Conservation (phyloP, 2,797 vertebrate species). For the Melanotaenia pygmaea region DNA sequence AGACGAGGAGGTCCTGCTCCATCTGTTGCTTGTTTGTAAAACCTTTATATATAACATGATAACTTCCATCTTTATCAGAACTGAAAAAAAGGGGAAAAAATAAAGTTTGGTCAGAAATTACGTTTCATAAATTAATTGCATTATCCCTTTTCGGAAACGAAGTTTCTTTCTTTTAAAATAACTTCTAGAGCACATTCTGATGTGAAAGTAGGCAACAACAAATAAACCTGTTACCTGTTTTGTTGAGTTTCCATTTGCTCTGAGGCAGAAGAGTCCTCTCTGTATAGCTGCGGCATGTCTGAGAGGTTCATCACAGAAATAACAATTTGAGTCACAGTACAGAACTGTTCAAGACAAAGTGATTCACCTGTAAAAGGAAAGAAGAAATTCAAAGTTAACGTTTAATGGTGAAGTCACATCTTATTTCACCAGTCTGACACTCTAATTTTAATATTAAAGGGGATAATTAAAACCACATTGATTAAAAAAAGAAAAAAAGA, state of each 20-base stretch:
- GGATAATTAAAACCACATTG: not conserved
- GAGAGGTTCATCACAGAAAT: slow-evolving; percentile 72
- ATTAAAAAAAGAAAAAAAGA: not conserved
- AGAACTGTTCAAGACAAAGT: slow-evolving; percentile 55
- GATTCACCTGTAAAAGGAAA: slow-evolving; percentile 48
- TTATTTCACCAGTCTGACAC: not conserved
- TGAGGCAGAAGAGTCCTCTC: slow-evolving; percentile 28
- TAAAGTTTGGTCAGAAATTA: no score
- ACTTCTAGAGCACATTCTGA: not conserved
- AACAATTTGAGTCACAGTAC: slow-evolving; percentile 63
- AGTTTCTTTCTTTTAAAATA: not conserved
- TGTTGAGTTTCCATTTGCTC: slow-evolving; percentile 46
- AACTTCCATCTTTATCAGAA: slow-evolving; percentile 33
- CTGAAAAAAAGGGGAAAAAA: slow-evolving; percentile 18
- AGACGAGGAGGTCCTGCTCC: slow-evolving; percentile 29
- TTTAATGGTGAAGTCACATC: not conserved
- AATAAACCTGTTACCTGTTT: slow-evolving; percentile 44
- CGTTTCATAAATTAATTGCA: not conserved
- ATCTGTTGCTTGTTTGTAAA: slow-evolving; percentile 27
- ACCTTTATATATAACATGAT: slow-evolving; percentile 9
- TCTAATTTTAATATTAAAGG: not conserved
- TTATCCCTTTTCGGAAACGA: not conserved
- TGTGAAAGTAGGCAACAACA: not conserved
- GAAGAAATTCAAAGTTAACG: not conserved
- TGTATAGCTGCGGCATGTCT: slow-evolving; percentile 39